Percentiles rank a stretch among this genome's conserved stretches.
phyloP scores from a whole-genome alignment of 1,140 invertebrate species.

The Odontomachus brunneus region DNA sequence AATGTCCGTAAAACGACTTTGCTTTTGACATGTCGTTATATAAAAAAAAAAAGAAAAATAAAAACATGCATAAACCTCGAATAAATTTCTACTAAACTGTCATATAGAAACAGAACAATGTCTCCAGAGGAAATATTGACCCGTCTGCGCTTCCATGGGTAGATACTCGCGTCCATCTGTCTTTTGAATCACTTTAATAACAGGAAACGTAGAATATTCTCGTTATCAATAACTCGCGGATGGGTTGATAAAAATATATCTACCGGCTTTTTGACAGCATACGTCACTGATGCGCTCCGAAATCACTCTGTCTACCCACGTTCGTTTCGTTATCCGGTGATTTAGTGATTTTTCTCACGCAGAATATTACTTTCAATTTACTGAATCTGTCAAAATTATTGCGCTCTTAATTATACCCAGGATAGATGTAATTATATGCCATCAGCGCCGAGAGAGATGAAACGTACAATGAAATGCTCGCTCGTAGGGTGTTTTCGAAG shows the following conservation, averaged over 20 bases:
- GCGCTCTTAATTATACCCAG: not conserved
- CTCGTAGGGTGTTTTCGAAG: not conserved
- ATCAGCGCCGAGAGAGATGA: not conserved
- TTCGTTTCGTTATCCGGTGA: not conserved
- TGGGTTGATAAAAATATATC: conserved; percentile 10
- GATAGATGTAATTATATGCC: not conserved
- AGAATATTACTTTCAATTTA: not conserved
- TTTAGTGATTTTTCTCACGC: not conserved
- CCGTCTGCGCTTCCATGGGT: not conserved
- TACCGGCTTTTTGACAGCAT: not conserved
- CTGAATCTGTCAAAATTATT: not conserved
- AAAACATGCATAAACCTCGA: not conserved
- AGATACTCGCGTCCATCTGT: not conserved
- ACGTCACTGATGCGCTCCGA: not conserved
- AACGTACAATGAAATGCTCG: not conserved
- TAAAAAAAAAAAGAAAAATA: not conserved
- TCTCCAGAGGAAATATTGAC: not conserved
- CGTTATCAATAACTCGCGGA: too few relatives aligned
- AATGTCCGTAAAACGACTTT: not conserved
- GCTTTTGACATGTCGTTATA: not conserved
- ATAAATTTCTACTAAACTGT: not conserved
- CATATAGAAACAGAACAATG: not conserved
- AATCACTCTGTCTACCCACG: not conserved
- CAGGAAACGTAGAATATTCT: not conserved
- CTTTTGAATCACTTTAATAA: not conserved